A percentile compares a stretch with the other conserved stretches of the same genome.
Evolutionary conservation across 2,797 vertebrate species (phyloP).

Genomic region (Gephyroberyx darwinii): DNA sequence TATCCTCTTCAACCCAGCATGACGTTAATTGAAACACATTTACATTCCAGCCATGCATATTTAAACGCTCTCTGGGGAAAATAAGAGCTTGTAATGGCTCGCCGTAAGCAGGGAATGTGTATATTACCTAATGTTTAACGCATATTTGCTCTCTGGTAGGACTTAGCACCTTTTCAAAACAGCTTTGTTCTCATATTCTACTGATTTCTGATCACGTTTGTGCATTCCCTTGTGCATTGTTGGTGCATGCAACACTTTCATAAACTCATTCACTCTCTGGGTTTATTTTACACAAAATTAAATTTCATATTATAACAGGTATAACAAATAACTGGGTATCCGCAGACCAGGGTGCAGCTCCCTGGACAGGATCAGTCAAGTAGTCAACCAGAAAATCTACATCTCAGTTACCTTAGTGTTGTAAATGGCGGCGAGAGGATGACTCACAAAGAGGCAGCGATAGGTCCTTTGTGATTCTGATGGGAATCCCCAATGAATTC

Average conservation of each 20-base stretch:
- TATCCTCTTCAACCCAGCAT: conserved; percentile 4
- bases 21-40: conserved; percentile 3
- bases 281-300: too few species aligned
- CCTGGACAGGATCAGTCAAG: neutral
- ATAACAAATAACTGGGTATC: too few species aligned
- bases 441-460: conserved; percentile 4
- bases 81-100: neutral
- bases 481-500: conserved; percentile 14
- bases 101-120: neutral
- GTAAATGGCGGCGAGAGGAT: neutral
- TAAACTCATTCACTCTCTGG: too few species aligned
- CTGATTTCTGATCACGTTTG: too few species aligned
- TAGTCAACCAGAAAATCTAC: neutral
- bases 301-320: too few species aligned
- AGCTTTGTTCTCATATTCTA: too few species aligned
- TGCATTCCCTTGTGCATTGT: too few species aligned
- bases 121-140: neutral
- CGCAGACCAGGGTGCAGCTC: too few species aligned
- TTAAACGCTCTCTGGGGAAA: neutral
- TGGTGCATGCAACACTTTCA: too few species aligned
- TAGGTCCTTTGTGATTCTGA: neutral
- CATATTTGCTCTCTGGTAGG: too few species aligned
- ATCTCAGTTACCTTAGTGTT: conserved; percentile 5
- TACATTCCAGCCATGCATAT: neutral
- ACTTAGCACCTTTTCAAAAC: too few species aligned